Evolutionary conservation across 2,113 vertebrate species (phyloP).

Genomic region (Enhydra lutris): DNA sequence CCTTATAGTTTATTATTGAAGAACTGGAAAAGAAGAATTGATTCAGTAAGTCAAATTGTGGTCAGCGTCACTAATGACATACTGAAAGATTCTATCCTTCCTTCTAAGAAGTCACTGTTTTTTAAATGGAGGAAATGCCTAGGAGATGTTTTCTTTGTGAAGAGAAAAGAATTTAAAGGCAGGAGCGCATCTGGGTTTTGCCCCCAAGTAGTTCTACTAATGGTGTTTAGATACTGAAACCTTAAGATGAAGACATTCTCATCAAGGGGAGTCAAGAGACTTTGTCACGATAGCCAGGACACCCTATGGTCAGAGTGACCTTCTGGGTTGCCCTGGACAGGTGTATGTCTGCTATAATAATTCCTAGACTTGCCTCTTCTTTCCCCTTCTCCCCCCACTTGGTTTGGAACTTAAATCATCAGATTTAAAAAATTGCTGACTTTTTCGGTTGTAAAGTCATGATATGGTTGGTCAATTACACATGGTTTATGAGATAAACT

Average conservation of each 20-base stretch:
- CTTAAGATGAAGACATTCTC: not conserved
- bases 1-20: not conserved
- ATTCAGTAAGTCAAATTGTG: not conserved
- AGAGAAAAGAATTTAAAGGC: not conserved
- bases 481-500: not conserved
- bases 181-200: not conserved
- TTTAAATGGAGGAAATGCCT: not conserved
- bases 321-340: not conserved
- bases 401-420: not conserved
- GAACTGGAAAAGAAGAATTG: not conserved
- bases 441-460: not conserved
- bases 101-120: not conserved
- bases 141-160: not conserved
- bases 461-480: not conserved
- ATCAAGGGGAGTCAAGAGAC: not conserved
- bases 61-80: not conserved
- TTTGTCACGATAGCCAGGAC: not conserved
- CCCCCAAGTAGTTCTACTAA: not conserved
- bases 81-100: not conserved
- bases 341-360: not conserved
- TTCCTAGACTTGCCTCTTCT: not conserved
- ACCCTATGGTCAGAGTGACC: rapidly evolving
- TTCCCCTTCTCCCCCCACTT: not conserved
- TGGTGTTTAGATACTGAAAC: not conserved
- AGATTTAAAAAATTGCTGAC: not conserved